Conservation (phyloP, 2,797 vertebrate genomes). For the Lacerta agilis region DNA sequence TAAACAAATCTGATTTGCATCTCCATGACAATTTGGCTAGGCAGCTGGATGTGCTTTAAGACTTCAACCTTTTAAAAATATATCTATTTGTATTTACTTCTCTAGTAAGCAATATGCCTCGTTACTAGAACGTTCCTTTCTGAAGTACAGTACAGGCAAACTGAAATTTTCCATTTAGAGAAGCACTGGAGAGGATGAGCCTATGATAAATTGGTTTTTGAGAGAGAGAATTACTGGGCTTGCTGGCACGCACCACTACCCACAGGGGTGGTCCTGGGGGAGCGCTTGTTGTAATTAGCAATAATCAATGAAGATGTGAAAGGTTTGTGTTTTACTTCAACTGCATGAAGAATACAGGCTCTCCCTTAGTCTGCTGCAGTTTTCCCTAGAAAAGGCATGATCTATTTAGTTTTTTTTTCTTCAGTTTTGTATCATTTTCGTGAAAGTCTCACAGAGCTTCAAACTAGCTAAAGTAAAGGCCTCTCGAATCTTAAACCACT, state of each 20-base stretch:
- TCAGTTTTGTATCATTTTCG: background rate
- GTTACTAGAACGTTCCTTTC: background rate
- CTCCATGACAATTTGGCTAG: background rate
- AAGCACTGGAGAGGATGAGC: background rate
- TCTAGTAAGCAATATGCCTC: background rate
- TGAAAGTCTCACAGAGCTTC: background rate
- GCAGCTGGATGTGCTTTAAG: background rate
- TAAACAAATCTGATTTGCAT: background rate
- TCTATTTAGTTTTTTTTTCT: background rate
- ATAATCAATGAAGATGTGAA: conserved; percentile 28
- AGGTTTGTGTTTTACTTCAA: background rate
- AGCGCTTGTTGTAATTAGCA: conserved; percentile 31
- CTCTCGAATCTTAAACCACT: background rate
- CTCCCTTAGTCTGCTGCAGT: background rate
- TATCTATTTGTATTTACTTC: background rate
- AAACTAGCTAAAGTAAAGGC: background rate
- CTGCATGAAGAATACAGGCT: background rate
- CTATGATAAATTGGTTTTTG: conserved; percentile 4
- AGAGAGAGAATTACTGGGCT: conserved; percentile 4
- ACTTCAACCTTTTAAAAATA: background rate
- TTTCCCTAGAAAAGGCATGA: conserved; percentile 12
- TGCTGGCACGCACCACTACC: background rate
- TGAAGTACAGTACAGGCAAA: conserved; percentile 11
- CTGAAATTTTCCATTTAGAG: background rate
- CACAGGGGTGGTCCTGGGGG: background rate